Evolutionary conservation across 2,113 vertebrate species (phyloP).

Genomic region (Otolemur garnettii): DNA sequence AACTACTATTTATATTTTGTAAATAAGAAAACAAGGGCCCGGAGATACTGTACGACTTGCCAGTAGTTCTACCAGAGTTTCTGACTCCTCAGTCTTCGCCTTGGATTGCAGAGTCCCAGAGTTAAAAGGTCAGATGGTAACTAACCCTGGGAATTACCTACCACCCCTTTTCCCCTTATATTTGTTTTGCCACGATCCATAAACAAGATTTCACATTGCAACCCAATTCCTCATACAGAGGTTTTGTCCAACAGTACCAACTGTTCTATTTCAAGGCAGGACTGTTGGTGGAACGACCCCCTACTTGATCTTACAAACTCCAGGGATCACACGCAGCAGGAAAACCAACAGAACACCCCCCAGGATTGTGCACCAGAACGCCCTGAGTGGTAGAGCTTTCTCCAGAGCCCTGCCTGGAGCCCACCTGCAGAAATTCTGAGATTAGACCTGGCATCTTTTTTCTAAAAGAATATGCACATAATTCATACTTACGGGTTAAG

Average conservation of each 20-base stretch:
- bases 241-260: background rate
- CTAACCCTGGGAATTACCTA: background rate
- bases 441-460: background rate
- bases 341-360: background rate
- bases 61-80: background rate
- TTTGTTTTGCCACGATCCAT: background rate
- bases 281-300: background rate
- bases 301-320: background rate
- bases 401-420: fast-evolving
- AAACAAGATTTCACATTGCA: background rate
- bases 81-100: background rate
- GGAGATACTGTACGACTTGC: background rate
- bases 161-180: background rate
- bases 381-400: background rate
- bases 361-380: background rate
- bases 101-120: background rate
- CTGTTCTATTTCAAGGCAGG: background rate
- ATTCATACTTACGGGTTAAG: background rate
- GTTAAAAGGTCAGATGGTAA: background rate
- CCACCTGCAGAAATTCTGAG: background rate
- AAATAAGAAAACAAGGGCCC: background rate
- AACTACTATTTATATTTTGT: background rate
- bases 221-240: background rate
- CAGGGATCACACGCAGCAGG: background rate
- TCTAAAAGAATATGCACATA: background rate